These are phyloP conservation scores for Parauchenoglanis ngamensis DNA, from an alignment of 2,797 vertebrate species.

Conservation along the genomic window DNA sequence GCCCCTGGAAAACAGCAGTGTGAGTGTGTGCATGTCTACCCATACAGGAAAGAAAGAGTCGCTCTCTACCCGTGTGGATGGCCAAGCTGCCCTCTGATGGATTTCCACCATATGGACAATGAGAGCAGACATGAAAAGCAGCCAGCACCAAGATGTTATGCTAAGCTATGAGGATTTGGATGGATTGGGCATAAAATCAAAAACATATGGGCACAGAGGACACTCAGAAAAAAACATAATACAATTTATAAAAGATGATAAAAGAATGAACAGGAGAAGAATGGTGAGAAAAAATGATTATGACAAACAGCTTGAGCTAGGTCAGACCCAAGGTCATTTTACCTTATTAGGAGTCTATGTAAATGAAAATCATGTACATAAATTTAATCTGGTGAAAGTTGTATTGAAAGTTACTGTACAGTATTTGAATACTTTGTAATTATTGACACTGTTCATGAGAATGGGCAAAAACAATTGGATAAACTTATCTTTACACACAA, in stretches of 20 bases:
- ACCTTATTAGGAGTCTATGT: background rate
- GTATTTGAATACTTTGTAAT: background rate
- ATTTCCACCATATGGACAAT: constrained; percentile 41
- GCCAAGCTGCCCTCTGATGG: constrained; percentile 29
- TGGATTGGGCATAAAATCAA: constrained; percentile 45
- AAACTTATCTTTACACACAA: too few species aligned
- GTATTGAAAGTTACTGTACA: background rate
- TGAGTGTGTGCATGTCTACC: background rate
- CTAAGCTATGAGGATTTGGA: constrained; percentile 63
- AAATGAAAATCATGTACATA: background rate
- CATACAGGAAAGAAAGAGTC: background rate
- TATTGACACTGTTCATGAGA: background rate
- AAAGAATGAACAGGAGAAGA: background rate
- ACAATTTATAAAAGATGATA: background rate
- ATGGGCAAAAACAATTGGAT: background rate
- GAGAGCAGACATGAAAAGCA: constrained; percentile 45
- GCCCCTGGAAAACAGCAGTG: background rate
- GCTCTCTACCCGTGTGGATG: background rate
- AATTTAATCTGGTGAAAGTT: background rate
- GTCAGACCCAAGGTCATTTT: background rate
- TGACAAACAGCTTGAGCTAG: background rate
- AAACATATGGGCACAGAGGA: constrained; percentile 35
- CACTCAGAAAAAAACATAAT: constrained; percentile 9
- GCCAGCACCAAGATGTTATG: constrained; percentile 63
- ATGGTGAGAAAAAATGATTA: background rate